These are phyloP conservation scores for Mellilla xanthometata DNA, from an alignment of 2,888 invertebrate genomes.

Conservation along the genomic window DNA sequence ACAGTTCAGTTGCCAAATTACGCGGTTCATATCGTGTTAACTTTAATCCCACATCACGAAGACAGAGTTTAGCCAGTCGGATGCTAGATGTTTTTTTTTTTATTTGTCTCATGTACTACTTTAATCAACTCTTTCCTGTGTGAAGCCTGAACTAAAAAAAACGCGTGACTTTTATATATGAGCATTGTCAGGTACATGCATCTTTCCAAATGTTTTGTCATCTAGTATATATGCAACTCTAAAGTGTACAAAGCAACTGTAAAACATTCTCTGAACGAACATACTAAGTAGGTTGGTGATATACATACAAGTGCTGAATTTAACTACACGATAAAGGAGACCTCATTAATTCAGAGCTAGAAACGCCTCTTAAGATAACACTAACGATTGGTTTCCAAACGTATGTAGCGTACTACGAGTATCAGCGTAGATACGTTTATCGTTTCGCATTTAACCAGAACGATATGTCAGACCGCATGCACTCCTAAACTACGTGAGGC, in stretches of 20 bases:
- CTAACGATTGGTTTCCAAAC: slow-evolving; percentile 36
- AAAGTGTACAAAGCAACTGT: no score
- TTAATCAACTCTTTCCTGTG: no score
- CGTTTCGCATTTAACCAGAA: slow-evolving; percentile 60
- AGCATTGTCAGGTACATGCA: no score
- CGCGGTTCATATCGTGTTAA: slow-evolving; percentile 72
- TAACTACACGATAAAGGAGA: slow-evolving; percentile 28
- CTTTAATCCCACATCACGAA: slow-evolving; percentile 67
- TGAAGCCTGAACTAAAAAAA: no score
- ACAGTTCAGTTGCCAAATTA: slow-evolving; percentile 79
- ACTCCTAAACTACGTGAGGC: slow-evolving; percentile 58
- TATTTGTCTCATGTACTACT: no score
- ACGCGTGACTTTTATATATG: no score
- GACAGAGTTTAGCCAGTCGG: slow-evolving; percentile 28
- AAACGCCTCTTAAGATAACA: slow-evolving; percentile 41
- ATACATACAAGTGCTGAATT: no score
- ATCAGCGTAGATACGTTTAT: slow-evolving; percentile 61
- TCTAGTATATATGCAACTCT: no score
- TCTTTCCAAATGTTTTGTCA: no score
- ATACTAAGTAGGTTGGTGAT: not conserved
- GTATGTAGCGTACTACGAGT: slow-evolving; percentile 38
- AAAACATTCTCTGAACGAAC: no score
- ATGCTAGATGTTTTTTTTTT: not conserved
- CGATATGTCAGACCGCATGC: slow-evolving; percentile 63
- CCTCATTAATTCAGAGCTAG: slow-evolving; percentile 40